phyloP scores from a whole-genome alignment of 2,113 vertebrate genomes.

The Marmota flaviventris region DNA sequence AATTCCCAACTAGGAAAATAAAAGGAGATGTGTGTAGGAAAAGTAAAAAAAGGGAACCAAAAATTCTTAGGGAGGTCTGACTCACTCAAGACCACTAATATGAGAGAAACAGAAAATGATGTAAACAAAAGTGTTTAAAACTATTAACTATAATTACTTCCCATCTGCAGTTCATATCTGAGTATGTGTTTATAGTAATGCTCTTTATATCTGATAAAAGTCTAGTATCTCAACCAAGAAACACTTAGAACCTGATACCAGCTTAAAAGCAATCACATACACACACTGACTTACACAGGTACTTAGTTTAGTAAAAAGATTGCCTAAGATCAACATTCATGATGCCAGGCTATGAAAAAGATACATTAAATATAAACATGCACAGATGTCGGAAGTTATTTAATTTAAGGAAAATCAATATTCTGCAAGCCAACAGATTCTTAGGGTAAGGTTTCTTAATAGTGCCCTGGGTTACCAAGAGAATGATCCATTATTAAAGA shows the following conservation, averaged over 20 bases:
- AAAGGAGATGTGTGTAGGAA: slow-evolving; percentile 18
- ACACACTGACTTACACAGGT: background rate
- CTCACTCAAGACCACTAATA: background rate
- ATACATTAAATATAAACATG: background rate
- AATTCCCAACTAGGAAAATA: slow-evolving; percentile 72
- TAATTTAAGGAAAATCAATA: slow-evolving; percentile 27
- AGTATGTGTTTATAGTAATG: background rate
- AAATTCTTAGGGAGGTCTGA: background rate
- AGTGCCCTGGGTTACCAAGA: background rate
- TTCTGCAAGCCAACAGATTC: background rate
- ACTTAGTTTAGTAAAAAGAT: background rate
- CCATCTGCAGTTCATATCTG: background rate
- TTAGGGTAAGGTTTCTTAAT: background rate
- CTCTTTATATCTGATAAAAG: background rate
- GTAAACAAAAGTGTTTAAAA: background rate
- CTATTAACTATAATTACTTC: background rate
- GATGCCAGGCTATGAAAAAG: background rate
- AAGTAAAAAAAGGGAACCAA: slow-evolving; percentile 67
- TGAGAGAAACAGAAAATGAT: background rate
- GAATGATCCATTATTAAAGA: slow-evolving; percentile 37
- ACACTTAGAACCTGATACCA: background rate
- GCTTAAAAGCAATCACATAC: background rate
- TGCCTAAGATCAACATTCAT: background rate
- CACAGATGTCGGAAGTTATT: background rate
- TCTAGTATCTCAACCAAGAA: background rate